These are phyloP conservation scores for Zele albiditarsus DNA, from an alignment of 2,888 invertebrate genomes.

Conservation along the genomic window DNA sequence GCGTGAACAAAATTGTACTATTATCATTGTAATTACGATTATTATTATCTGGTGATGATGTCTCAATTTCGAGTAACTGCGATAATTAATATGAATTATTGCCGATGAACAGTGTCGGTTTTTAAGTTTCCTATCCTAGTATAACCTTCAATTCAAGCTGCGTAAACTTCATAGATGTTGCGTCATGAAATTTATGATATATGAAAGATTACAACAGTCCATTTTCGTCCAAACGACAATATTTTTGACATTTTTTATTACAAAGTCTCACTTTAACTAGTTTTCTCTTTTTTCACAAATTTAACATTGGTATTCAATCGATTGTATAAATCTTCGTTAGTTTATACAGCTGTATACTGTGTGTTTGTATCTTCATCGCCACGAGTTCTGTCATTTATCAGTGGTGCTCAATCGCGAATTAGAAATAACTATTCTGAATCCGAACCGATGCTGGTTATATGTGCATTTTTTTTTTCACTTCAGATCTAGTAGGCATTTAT, in stretches of 20 bases:
- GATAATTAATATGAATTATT: too few species aligned
- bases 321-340: background rate
- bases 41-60: too few species aligned
- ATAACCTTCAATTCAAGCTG: background rate
- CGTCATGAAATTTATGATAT: slow-evolving; percentile 14
- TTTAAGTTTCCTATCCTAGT: too few species aligned
- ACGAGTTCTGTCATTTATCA: background rate
- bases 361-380: too few species aligned
- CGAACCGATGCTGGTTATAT: background rate
- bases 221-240: slow-evolving; percentile 9
- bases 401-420: background rate
- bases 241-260: slow-evolving; percentile 17
- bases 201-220: slow-evolving; percentile 25
- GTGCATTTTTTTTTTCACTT: background rate
- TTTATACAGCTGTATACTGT: background rate
- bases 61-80: too few species aligned
- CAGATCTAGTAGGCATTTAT: too few species aligned
- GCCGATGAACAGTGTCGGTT: too few species aligned
- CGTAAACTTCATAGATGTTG: slow-evolving; percentile 19
- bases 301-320: background rate
- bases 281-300: background rate
- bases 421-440: background rate
- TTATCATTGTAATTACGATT: too few species aligned
- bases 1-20: too few species aligned
- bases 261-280: background rate